Conservation (phyloP, 2,797 vertebrate genomes). For the Menidia menidia region DNA sequence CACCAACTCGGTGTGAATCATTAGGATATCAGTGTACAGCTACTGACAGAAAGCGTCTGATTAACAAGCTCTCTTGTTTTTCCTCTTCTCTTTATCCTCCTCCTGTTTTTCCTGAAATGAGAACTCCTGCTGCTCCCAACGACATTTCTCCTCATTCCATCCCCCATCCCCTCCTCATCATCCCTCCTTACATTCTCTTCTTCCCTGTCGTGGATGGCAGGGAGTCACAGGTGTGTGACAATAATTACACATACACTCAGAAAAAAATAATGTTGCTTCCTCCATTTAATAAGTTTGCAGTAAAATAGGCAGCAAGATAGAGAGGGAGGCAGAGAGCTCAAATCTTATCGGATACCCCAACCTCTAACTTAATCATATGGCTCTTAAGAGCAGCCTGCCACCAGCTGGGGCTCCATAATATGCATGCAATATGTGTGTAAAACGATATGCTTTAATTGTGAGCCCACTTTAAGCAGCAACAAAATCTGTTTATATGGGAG, state of each 20-base stretch:
- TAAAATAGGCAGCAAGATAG: slow-evolving; percentile 91
- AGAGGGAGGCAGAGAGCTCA: slow-evolving; percentile 80
- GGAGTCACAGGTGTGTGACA: slow-evolving; percentile 97
- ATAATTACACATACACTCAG: slow-evolving; percentile 97
- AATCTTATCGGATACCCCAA: slow-evolving; percentile 95
- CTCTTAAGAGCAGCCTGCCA: slow-evolving; percentile 97
- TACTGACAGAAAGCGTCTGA: slow-evolving; percentile 83
- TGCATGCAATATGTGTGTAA: slow-evolving; percentile 99
- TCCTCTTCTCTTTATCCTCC: slow-evolving; percentile 73
- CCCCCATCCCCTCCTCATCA: slow-evolving; percentile 54
- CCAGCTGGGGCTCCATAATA: slow-evolving; percentile 99
- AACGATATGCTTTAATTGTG: slow-evolving; percentile 98
- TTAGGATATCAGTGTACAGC: slow-evolving; percentile 84
- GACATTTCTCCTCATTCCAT: slow-evolving; percentile 73
- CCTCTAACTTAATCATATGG: slow-evolving; percentile 99
- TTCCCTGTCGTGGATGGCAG: slow-evolving; percentile 81
- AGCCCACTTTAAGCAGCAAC: slow-evolving; percentile 98
- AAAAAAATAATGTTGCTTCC: slow-evolving; percentile 90
- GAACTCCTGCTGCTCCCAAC: slow-evolving; percentile 82
- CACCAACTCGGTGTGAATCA: slow-evolving; percentile 80
- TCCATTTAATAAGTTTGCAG: slow-evolving; percentile 98
- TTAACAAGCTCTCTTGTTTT: slow-evolving; percentile 82
- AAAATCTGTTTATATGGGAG: slow-evolving; percentile 89
- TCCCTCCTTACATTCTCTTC: slow-evolving; percentile 74
- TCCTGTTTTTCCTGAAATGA: slow-evolving; percentile 75